Base-by-base conservation (phyloP, 2,797 vertebrate genomes). In the Centroberyx gerrardi region DNA sequence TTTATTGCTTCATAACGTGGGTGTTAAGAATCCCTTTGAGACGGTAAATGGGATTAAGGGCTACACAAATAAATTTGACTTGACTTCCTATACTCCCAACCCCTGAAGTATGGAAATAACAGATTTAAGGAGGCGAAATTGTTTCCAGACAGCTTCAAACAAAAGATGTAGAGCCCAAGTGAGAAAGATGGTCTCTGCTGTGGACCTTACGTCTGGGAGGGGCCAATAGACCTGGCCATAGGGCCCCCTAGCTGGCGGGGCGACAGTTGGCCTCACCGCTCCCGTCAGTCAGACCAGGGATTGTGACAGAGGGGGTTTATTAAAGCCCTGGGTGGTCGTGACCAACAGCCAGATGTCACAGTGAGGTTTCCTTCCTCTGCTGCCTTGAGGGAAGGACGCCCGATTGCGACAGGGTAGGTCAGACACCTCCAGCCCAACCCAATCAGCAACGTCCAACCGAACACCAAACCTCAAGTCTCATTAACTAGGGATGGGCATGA, bases 281-380 rank as follows among this genome's bases (percentile, higher is more conserved):
- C 87, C 84, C 65, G 2, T 81, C 84, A 87, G 85, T 81, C 88
- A 91, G 85, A 89, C 81, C 85, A 85, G 76, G 87, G 92, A 94
- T 96, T 95, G 95, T 95, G 95, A 95, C 95, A 95, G 90, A 93
- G 83, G 81, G 75, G 87, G 87, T 84, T 94, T 93, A 93, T 92
- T 93, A 92, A 92, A 93, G 90, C 78, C 56, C 63, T 85, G 85
- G 90, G 93, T 92, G 90, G 92, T 94, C 87, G 88, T 81, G 75
- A 86, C 86, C 71, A 88, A 88, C 90, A 91, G 84, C 92, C 91
- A 92, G 90, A 93, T 94, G 91, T 91, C 92, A 91, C 87, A 82
- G 85, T 75, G 76, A 84, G 81, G 88, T 92, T 94, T 95, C 95
- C 94, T 95, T 95, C 94, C 94, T 94, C 89, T 92, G 87, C 88